Evolutionary conservation across 2,113 vertebrate genomes (phyloP).

Genomic region (Otus sunia): DNA sequence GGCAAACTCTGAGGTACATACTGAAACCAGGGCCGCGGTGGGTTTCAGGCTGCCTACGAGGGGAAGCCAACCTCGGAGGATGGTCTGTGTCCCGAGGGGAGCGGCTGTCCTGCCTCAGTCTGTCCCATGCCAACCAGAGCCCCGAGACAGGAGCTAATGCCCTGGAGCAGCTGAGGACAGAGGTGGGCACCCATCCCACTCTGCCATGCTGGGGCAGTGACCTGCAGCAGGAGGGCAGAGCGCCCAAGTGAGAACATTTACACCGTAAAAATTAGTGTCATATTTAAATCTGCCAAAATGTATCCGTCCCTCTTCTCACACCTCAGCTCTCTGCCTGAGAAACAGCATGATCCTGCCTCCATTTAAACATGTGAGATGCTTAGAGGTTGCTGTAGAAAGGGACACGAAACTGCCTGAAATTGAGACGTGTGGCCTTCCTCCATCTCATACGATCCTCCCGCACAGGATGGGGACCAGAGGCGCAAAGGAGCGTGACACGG

Average conservation of each 20-base stretch:
- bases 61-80: neutral
- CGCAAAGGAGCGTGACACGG: neutral
- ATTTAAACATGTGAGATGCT: neutral
- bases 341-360: neutral
- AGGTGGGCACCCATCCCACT: neutral
- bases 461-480: neutral
- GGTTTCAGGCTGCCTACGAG: neutral
- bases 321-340: neutral
- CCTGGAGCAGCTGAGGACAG: neutral
- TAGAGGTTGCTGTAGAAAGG: neutral
- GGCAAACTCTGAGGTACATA: rapidly evolving
- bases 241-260: neutral
- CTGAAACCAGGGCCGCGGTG: neutral
- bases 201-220: neutral
- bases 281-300: neutral
- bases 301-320: neutral
- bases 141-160: neutral
- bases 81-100: neutral
- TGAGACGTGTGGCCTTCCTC: neutral
- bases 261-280: neutral
- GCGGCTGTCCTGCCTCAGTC: rapidly evolving
- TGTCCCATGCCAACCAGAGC: neutral
- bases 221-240: neutral
- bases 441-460: neutral
- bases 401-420: neutral